Evolutionary conservation across 1,140 invertebrate species (phyloP).

Genomic region (Chrysopa pallens): DNA sequence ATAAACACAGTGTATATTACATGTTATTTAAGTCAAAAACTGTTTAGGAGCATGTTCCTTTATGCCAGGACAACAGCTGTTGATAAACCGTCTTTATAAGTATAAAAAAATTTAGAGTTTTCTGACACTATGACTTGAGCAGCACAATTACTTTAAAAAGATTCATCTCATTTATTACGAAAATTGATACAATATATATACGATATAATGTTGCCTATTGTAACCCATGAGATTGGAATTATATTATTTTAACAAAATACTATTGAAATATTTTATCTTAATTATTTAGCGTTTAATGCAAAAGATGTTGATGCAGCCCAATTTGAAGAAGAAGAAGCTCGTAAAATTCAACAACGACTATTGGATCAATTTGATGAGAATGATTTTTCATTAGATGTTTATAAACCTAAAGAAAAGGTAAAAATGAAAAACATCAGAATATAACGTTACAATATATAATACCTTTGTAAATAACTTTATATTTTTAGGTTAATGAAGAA

Average conservation of each 20-base stretch:
- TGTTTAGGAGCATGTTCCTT: no score
- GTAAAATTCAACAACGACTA: slow-evolving; percentile 58
- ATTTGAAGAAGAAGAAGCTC: slow-evolving; percentile 71
- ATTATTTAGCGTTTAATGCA: slow-evolving; percentile 32
- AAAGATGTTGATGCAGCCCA: slow-evolving; percentile 55
- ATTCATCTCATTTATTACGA: no score
- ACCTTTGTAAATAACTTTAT: slow-evolving; percentile 1
- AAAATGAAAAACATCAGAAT: not conserved
- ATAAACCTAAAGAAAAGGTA: slow-evolving; percentile 19
- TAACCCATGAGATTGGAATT: no score
- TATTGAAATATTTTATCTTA: not conserved
- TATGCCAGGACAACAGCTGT: no score
- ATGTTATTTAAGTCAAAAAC: not conserved
- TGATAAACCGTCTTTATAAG: no score
- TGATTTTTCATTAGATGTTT: slow-evolving; percentile 57
- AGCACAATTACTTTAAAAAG: no score
- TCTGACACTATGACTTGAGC: no score
- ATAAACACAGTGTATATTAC: no score
- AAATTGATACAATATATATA: no score
- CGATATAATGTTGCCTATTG: no score
- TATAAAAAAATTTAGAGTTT: no score
- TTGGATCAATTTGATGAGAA: slow-evolving; percentile 60
- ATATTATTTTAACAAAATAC: no score
- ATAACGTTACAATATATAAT: not conserved
- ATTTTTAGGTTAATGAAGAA: slow-evolving; percentile 10